Conservation (phyloP, 1,140 invertebrate genomes). For the Pseudomyrmex gracilis region DNA sequence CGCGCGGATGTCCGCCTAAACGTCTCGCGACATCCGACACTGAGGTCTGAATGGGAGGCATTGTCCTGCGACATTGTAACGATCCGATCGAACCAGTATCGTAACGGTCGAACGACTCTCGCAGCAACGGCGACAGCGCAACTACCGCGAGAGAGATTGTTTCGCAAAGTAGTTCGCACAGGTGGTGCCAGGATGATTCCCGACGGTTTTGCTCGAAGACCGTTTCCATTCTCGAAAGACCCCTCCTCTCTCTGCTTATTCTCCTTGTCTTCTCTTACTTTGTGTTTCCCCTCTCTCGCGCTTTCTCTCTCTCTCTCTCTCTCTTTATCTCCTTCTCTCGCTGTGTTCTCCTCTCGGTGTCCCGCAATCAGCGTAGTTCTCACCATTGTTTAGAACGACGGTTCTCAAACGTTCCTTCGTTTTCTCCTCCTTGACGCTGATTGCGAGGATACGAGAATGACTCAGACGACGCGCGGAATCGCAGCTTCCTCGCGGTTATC, state of each 20-base stretch:
- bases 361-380: constrained; percentile 64
- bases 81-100: constrained; percentile 73
- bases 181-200: constrained; percentile 71
- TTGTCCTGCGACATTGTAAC: constrained; percentile 71
- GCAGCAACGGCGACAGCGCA: constrained; percentile 23
- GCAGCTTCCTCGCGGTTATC: neutral
- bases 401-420: constrained; percentile 51
- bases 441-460: constrained; percentile 46
- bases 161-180: constrained; percentile 75
- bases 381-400: constrained; percentile 69
- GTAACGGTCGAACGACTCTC: constrained; percentile 72
- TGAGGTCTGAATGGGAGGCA: constrained; percentile 64
- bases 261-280: neutral
- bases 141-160: constrained; percentile 71
- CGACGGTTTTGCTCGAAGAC: constrained; percentile 64
- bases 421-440: constrained; percentile 46
- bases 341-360: neutral
- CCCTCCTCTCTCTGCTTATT: neutral
- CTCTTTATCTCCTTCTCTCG: neutral
- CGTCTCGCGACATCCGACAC: constrained; percentile 69
- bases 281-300: neutral
- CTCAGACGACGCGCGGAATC: constrained; percentile 19
- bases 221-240: constrained; percentile 63
- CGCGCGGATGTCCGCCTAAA: constrained; percentile 37
- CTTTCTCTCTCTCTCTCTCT: neutral